phyloP scores from a whole-genome alignment of 2,113 vertebrate genomes.

The Amazona guildingii region DNA sequence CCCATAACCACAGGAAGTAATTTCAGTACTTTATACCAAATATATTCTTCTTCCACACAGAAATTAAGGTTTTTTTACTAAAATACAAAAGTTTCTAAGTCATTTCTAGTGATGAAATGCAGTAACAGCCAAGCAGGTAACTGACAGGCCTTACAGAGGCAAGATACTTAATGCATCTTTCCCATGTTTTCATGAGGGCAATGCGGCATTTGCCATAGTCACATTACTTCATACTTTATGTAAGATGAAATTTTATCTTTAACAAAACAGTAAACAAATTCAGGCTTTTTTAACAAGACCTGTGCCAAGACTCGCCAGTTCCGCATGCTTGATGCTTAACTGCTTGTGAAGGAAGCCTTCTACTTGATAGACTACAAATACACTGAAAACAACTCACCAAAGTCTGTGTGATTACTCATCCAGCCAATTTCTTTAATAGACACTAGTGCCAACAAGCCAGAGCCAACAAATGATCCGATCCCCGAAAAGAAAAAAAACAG shows the following conservation, averaged over 20 bases:
- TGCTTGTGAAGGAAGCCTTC: background rate
- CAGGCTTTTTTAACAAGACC: background rate
- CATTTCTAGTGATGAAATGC: background rate
- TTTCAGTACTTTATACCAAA: background rate
- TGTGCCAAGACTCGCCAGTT: background rate
- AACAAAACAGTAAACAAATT: background rate
- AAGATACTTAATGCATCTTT: background rate
- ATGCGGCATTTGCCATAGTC: background rate
- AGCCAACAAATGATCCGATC: slow-evolving; percentile 95
- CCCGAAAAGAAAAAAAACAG: slow-evolving; percentile 99
- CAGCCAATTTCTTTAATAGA: slow-evolving; percentile 88
- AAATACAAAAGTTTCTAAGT: background rate
- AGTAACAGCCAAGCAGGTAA: background rate
- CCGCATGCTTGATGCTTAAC: background rate
- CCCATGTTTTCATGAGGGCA: background rate
- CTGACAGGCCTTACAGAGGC: background rate
- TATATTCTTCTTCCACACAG: background rate
- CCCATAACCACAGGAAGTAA: background rate
- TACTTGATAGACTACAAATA: background rate
- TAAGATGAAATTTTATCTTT: background rate
- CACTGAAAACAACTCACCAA: slow-evolving; percentile 80
- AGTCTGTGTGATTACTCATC: slow-evolving; percentile 94
- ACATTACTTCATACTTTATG: background rate
- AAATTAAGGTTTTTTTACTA: background rate
- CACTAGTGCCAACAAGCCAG: slow-evolving; percentile 89